Conservation (phyloP, 2,113 vertebrate species). For the Phasianus colchicus region DNA sequence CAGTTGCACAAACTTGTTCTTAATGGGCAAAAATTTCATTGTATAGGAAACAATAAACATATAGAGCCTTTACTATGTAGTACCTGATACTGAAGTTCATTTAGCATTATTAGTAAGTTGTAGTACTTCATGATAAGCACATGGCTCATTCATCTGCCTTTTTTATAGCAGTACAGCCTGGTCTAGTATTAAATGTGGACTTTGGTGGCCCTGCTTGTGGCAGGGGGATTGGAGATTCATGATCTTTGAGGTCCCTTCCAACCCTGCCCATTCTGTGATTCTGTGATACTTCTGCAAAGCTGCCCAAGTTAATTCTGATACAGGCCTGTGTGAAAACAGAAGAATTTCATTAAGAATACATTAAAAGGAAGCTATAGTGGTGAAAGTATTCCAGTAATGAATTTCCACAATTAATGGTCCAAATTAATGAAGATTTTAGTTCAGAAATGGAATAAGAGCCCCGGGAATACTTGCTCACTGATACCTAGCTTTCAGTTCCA, state of each 20-base stretch:
- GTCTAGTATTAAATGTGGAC: too few relatives aligned
- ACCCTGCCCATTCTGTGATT: too few relatives aligned
- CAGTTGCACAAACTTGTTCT: background rate
- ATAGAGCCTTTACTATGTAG: background rate
- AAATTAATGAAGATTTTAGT: conserved; percentile 60
- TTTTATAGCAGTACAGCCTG: background rate
- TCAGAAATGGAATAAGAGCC: conserved; percentile 46
- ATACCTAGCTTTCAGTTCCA: conserved; percentile 39
- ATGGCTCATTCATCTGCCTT: conserved; percentile 39
- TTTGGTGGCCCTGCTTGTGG: too few relatives aligned
- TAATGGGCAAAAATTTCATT: background rate
- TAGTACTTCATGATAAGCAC: conserved; percentile 31
- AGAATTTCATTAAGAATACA: conserved; percentile 64
- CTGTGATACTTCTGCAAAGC: background rate
- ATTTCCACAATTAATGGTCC: conserved; percentile 63
- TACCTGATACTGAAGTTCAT: background rate
- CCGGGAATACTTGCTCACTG: conserved; percentile 35
- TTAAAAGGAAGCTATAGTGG: conserved; percentile 58
- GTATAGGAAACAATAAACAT: conserved; percentile 11
- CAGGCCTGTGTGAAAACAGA: conserved; percentile 39
- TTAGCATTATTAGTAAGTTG: conserved; percentile 57
- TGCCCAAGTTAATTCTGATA: conserved; percentile 31
- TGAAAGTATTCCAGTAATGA: conserved; percentile 70
- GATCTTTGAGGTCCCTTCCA: too few relatives aligned
- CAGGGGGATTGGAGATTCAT: too few relatives aligned